Base-by-base conservation (phyloP, 2,888 invertebrate species). In the Eubasilissa splendida region DNA sequence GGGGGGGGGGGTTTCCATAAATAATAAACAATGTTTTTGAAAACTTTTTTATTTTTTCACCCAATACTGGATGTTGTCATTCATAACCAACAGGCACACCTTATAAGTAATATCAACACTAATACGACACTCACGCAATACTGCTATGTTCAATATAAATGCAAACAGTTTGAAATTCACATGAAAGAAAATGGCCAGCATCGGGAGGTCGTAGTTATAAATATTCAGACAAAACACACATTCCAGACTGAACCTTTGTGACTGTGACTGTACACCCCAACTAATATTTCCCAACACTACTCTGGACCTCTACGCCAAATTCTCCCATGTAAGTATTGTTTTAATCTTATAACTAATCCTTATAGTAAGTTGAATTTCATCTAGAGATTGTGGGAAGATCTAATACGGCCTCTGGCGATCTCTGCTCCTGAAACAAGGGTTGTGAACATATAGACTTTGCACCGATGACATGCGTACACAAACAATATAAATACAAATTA, bases 351-450 rank as follows among this genome's bases (percentile, higher is more conserved):
- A 33, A 63, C 22, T 63, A 63, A 12, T 63, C 33, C 63, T 63
- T 63, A 63, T 12, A 12, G 12, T 63, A 33, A n/a, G 63, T 33
- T 63, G 63, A 68, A 68, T 68, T 66, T 68, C 12, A 50, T 68
- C 56, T 22, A 22, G 42, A 70, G 59, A 53, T 70, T 56, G 54
- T 14, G 54, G 56, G 54, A 33, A 68, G 12, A 31, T 81, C 85
- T 87, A 89, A 82, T 89, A 89, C 11, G 91, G 89, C 86, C 91
- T 87, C 84, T 90, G 90, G 73, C 90, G 88, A 85, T 90, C 90
- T 82, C 91, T 87, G 85, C 90, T 88, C 82, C 92, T 90, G 88
- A 87, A 90, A 87, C 87, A 84, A 79, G 87, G 86, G 50, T 75
- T 50, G 42, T 74, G 52, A 10, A 54, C 74, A 74, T 74, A 54